Evolutionary conservation across 2,113 vertebrate genomes (phyloP), one percentile per base, ranked within the genome.

Genomic region (Ceyx cyanopectus): DNA sequence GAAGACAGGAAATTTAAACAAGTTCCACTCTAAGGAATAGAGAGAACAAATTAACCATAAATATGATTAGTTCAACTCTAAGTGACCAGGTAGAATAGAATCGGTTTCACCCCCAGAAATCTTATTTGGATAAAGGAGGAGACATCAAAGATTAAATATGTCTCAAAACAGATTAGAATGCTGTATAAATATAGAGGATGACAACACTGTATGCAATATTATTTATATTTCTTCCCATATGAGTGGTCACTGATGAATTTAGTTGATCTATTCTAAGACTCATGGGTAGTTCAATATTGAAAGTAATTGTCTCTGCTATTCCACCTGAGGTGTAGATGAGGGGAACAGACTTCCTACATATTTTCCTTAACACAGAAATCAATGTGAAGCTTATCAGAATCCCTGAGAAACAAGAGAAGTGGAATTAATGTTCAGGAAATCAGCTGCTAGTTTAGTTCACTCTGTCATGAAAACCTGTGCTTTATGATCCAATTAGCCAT

Each of bases 251-350:
- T 2, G 4, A 57, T 22, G 4, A 73, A 65, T 57, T 9, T 22
- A 2, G 14, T 75, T 68, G 50, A 74, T 62, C 10, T 54, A 12
- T 70, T 68, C 15, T 45, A 14, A 54, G 40, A 65, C 4, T 58
- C 23, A 24, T 17, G 21, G 6, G 40, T 27, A 14, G 7, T 40
- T 60, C 18, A 51, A 1, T 0, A 0, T 6, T 45, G 14, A 66
- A 50, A 80, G 4, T 10, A 72, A 34, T 57, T 62, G 5, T 15
- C 12, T 46, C 21, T 76, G 29, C 5, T 73, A 3, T 11, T 79
- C 34, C 60, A 14, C 9, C 24, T 65, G 13, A 8, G 29, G 7
- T 40, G 10, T 5, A 56, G 14, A 27, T 37, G 24, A 82, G 13
- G 9, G 14, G 20, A 73, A 50, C 7, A 40, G 27, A n/a, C 10